Base-by-base conservation (phyloP, 2,113 vertebrate genomes). In the Takifugu bimaculatus region DNA sequence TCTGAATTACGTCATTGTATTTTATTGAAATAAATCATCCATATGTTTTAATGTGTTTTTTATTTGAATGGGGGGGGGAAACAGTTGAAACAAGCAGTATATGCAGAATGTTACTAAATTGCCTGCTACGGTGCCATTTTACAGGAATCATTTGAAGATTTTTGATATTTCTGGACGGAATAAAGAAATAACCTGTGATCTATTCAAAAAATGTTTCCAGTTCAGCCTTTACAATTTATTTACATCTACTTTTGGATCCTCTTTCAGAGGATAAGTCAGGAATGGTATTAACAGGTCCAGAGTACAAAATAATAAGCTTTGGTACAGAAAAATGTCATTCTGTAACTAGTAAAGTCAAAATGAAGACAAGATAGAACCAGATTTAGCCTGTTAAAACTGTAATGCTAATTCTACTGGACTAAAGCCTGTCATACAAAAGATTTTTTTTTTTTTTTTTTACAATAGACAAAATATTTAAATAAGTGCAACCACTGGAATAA, bases 1-100 rank as follows among this genome's bases (percentile, higher is more conserved):
- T 85, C 86, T 89, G 50, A 77, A 74, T 80, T 58, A 42, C 74
- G 64, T 83, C 90, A 86, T 89, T 86, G 77, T 92, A 91, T 93
- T 90, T 86, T 92, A 88, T 73, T 83, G 81, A 89, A 92, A 92
- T 88, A 89, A 89, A 86, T 83, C 76, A 87, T 82, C 79, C 77
- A 82, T 86, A 85, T 82, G 77, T 77, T 84, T 87, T 90, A 82
- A 85, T 65, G 60, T 72, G 14, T 50, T 54, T 79, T 83, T 83
- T 81, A 79, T 87, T 87, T 50, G 54, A 70, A 65, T 74, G 69
- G 49, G 57, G 15, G 79, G 84, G 74, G 68, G 68, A 58, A 27
- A 62, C 35, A 45, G 6, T 51, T 26, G 47, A 35, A 57, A 80
- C 56, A 61, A 20, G 20, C 42, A 15, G 35, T 65, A 15, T 45